Evolutionary conservation across 2,888 invertebrate species (phyloP).

Genomic region (Pasiphila rectangulata): DNA sequence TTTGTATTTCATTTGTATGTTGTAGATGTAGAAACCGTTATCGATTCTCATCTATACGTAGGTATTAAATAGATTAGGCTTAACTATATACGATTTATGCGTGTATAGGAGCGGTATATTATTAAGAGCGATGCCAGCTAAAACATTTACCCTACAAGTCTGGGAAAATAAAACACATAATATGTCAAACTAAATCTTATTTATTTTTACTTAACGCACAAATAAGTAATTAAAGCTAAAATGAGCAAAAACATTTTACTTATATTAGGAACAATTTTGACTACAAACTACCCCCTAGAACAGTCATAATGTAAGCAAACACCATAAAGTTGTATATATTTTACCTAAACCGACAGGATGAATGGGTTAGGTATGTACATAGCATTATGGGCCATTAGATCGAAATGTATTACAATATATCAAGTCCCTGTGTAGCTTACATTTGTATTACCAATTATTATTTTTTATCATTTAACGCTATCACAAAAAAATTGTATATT

Average conservation of each 20-base stretch:
- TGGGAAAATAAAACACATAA: constrained; percentile 11
- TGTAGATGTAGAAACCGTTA: too few species aligned
- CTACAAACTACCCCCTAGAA: constrained; percentile 45
- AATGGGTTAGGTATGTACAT: too few species aligned
- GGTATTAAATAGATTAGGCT: too few species aligned
- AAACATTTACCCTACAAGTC: neutral
- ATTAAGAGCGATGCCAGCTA: neutral
- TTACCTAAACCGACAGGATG: too few species aligned
- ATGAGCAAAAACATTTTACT: constrained; percentile 56
- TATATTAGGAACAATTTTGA: constrained; percentile 65
- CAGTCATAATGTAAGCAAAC: constrained; percentile 24
- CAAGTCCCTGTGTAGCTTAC: constrained; percentile 3
- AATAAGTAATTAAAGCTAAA: constrained; percentile 42
- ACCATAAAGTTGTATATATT: constrained; percentile 14
- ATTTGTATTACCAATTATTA: constrained; percentile 5
- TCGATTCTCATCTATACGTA: too few species aligned
- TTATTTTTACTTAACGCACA: too few species aligned
- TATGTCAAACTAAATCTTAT: too few species aligned
- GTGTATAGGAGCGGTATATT: too few species aligned
- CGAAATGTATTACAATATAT: too few species aligned
- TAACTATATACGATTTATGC: too few species aligned
- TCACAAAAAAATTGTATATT: constrained; percentile 6
- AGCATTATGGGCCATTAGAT: too few species aligned
- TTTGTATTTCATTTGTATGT: too few species aligned
- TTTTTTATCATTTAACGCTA: constrained; percentile 2